phyloP scores from a whole-genome alignment of 64 coral and sea anemone species.

The Montipora efflorescens region DNA sequence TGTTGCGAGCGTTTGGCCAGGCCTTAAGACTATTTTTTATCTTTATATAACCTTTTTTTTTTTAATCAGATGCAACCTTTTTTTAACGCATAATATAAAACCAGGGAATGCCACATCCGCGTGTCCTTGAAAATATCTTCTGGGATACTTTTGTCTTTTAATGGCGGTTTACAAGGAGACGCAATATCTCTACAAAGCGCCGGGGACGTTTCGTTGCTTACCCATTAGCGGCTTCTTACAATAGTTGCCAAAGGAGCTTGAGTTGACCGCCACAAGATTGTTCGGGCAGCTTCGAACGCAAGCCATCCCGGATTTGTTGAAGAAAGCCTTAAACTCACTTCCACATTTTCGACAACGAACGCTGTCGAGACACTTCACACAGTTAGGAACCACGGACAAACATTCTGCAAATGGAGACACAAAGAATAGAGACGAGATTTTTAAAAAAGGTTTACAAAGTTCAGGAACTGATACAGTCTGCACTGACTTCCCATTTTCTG shows the following conservation, averaged over 20 bases:
- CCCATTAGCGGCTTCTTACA: conserved; percentile 22
- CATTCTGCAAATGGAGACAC: conserved; percentile 7
- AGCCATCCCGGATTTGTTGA: conserved; percentile 26
- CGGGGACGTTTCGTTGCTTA: not conserved
- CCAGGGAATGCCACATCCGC: too few relatives aligned
- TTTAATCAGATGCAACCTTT: too few relatives aligned
- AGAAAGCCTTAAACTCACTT: conserved; percentile 25
- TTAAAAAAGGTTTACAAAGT: not conserved
- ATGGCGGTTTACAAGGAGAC: too few relatives aligned
- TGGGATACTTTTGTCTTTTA: too few relatives aligned
- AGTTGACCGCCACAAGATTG: not conserved
- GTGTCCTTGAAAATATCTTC: too few relatives aligned
- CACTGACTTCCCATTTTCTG: not conserved
- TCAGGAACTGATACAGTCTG: not conserved
- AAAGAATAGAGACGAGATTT: not conserved
- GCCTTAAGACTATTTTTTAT: too few relatives aligned
- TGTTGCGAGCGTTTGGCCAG: too few relatives aligned
- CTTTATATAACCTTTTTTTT: too few relatives aligned
- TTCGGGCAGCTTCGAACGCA: conserved; percentile 27
- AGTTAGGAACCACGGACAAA: conserved; percentile 14
- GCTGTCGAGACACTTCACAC: conserved; percentile 36
- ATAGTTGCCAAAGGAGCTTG: conserved; percentile 22
- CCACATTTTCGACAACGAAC: conserved; percentile 42
- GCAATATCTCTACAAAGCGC: too few relatives aligned
- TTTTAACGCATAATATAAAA: too few relatives aligned